These are phyloP conservation scores for Macroramphosus scolopax DNA, from an alignment of 2,797 vertebrate species.

Conservation along the genomic window DNA sequence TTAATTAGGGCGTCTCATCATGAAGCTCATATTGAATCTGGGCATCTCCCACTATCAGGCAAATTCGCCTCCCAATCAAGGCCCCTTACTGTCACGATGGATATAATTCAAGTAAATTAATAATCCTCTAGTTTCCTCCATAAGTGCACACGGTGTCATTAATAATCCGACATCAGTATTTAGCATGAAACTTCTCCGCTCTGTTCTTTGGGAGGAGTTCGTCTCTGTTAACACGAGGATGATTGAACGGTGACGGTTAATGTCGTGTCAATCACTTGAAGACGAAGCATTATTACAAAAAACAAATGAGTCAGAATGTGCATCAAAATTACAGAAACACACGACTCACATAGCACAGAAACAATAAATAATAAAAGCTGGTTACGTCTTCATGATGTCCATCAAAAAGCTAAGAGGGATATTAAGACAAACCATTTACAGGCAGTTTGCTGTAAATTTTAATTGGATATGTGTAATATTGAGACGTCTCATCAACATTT, in stretches of 20 bases:
- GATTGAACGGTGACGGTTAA: not conserved
- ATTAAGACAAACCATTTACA: too few species aligned
- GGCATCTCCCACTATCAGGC: slow-evolving; percentile 8
- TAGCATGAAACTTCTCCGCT: not conserved
- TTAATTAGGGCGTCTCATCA: slow-evolving; percentile 26
- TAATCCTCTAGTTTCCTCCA: slow-evolving; percentile 1
- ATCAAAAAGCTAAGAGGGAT: too few species aligned
- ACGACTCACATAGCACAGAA: too few species aligned
- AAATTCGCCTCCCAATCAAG: slow-evolving; percentile 5
- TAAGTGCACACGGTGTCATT: not conserved
- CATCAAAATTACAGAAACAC: too few species aligned
- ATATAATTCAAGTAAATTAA: slow-evolving; percentile 12
- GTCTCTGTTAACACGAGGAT: not conserved
- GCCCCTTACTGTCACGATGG: slow-evolving; percentile 8
- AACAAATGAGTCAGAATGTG: too few species aligned
- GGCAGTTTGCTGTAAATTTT: too few species aligned
- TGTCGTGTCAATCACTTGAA: not conserved
- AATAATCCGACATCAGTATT: slow-evolving; percentile 9
- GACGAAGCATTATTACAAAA: too few species aligned
- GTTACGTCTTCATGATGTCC: too few species aligned
- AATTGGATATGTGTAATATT: not conserved
- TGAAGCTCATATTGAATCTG: not conserved
- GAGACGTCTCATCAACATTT: not conserved
- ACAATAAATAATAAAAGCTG: too few species aligned
- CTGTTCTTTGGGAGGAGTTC: not conserved